A percentile compares a stretch with the other conserved stretches of the same genome.
Evolutionary conservation across 1,140 invertebrate genomes (phyloP).

Genomic region (Yoshiicerus persimilis): DNA sequence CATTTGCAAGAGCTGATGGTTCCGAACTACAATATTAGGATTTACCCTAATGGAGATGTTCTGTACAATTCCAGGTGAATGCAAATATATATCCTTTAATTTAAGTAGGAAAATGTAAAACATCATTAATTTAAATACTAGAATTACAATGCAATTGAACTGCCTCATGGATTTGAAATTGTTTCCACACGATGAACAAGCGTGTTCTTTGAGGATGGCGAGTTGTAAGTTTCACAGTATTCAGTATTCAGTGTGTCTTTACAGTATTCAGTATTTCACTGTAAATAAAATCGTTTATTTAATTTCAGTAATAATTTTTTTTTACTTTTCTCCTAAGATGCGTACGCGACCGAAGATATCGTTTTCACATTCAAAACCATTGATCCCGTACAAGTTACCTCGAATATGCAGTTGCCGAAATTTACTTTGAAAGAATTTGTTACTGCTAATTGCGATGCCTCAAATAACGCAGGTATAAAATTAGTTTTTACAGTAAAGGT

Average conservation of each 20-base stretch:
- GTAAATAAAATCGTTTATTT: background rate
- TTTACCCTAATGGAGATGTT: constrained; percentile 58
- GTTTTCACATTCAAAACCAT: constrained; percentile 54
- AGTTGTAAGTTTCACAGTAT: constrained; percentile 55
- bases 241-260: background rate
- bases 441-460: constrained; percentile 58
- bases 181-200: constrained; percentile 58
- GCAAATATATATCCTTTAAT: no score
- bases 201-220: constrained; percentile 56
- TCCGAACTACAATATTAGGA: constrained; percentile 54
- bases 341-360: constrained; percentile 53
- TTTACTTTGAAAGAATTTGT: constrained; percentile 55
- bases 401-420: constrained; percentile 53
- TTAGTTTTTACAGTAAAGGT: no score
- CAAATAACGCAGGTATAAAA: constrained; percentile 59
- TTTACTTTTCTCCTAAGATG: constrained; percentile 50
- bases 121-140: constrained; percentile 42
- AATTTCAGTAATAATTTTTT: background rate
- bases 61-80: constrained; percentile 57
- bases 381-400: constrained; percentile 53
- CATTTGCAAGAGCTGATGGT: constrained; percentile 57
- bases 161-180: constrained; percentile 58
- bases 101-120: background rate
- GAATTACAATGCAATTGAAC: constrained; percentile 55
- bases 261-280: background rate